Evolutionary conservation across 2,888 invertebrate species (phyloP).

Genomic region (Biston betularia): DNA sequence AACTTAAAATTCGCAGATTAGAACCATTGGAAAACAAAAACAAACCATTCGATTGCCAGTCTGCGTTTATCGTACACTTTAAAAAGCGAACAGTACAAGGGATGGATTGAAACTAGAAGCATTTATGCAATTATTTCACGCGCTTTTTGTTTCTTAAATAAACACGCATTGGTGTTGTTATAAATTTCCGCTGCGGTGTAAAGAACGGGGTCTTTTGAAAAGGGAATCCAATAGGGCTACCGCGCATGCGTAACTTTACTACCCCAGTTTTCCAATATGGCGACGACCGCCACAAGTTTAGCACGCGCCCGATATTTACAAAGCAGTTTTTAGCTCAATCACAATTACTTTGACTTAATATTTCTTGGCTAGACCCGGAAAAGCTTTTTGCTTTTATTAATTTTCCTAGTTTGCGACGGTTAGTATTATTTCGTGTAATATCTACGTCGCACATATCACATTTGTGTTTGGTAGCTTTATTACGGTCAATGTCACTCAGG

Average conservation of each 20-base stretch:
- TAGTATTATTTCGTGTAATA: conserved; percentile 42
- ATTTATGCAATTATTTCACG: conserved; percentile 37
- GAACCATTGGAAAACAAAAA: conserved; percentile 15
- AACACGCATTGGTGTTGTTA: conserved; percentile 48
- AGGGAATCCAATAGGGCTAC: conserved; percentile 62
- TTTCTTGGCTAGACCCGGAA: neutral
- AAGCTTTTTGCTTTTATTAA: conserved; percentile 40
- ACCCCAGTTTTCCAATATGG: conserved; percentile 82
- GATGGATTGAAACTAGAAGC: conserved; percentile 46
- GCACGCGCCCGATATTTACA: conserved; percentile 78
- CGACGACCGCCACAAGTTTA: conserved; percentile 77
- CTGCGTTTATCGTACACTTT: conserved; percentile 20
- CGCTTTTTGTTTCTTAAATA: conserved; percentile 50
- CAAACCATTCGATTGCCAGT: conserved; percentile 24
- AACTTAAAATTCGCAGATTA: too few relatives aligned
- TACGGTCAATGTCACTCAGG: conserved; percentile 60
- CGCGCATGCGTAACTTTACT: conserved; percentile 74
- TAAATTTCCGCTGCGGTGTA: conserved; percentile 43
- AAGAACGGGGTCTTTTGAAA: conserved; percentile 59
- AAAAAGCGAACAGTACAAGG: conserved; percentile 19
- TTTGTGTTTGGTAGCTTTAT: conserved; percentile 60
- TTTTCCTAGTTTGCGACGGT: conserved; percentile 42
- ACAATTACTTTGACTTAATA: conserved; percentile 39
- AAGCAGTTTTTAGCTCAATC: conserved; percentile 41
- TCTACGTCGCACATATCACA: conserved; percentile 64